Conservation (phyloP, 2,113 vertebrate genomes). For the Pachypanchax playfairii region DNA sequence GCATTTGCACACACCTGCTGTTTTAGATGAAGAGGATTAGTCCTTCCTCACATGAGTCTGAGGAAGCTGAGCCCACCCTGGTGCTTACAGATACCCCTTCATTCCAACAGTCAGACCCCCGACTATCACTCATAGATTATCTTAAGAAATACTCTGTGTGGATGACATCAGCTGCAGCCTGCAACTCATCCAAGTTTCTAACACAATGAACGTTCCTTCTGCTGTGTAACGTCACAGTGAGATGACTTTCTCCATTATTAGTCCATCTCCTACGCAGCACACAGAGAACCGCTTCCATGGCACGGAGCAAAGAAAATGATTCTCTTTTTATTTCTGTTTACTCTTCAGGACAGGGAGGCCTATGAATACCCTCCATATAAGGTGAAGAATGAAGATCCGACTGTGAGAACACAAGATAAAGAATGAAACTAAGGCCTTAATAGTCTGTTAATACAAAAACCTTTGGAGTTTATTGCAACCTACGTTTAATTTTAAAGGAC, state of each 20-base stretch:
- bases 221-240: constrained; percentile 46
- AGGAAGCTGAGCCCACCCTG: constrained; percentile 42
- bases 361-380: constrained; percentile 45
- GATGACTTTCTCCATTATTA: constrained; percentile 19
- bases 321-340: constrained; percentile 43
- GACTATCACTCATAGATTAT: constrained; percentile 10
- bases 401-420: constrained; percentile 2
- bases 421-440: not conserved
- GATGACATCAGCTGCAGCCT: constrained; percentile 19
- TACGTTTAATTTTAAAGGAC: constrained; percentile 3
- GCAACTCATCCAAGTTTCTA: not conserved
- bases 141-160: too few relatives aligned
- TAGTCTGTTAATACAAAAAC: not conserved
- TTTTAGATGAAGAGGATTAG: constrained; percentile 76
- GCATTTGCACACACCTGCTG: constrained; percentile 76
- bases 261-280: constrained; percentile 22
- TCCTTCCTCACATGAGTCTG: constrained; percentile 40
- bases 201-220: not conserved
- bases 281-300: constrained; percentile 23
- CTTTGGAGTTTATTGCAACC: constrained; percentile 11
- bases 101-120: constrained; percentile 24
- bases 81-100: constrained; percentile 6
- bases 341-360: constrained; percentile 29
- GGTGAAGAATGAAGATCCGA: constrained; percentile 16
- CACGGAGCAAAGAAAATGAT: constrained; percentile 26